Evolutionary conservation across 2,797 vertebrate genomes (phyloP).

Genomic region (Muraenolepis orangiensis): DNA sequence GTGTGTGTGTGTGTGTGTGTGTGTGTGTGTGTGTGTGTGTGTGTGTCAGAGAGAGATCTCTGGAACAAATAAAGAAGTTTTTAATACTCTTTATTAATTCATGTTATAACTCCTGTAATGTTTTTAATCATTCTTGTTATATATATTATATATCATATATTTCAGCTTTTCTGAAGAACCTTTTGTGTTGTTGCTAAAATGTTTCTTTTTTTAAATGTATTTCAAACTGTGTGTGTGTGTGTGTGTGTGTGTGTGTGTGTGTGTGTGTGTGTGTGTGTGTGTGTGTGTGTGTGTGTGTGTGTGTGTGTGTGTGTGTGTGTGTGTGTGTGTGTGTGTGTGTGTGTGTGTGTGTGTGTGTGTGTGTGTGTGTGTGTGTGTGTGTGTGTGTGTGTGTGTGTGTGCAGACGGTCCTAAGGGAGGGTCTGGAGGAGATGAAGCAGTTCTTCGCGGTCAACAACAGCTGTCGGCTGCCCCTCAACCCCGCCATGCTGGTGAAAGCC

Average conservation of each 20-base stretch:
- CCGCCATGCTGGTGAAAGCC: slow-evolving; percentile 85
- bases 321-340: slow-evolving; percentile 2
- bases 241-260: slow-evolving; percentile 8
- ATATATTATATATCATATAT: too few relatives aligned
- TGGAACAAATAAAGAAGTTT: too few relatives aligned
- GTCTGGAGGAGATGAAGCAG: slow-evolving; percentile 85
- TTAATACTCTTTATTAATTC: too few relatives aligned
- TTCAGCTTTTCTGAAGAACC: too few relatives aligned
- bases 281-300: neutral
- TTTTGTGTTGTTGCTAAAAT: too few relatives aligned
- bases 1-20: slow-evolving; percentile 6
- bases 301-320: slow-evolving; percentile 54
- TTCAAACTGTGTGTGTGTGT: slow-evolving; percentile 65
- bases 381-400: slow-evolving; percentile 29
- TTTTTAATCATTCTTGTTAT: too few relatives aligned
- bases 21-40: slow-evolving; percentile 10
- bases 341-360: slow-evolving; percentile 55
- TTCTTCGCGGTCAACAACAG: slow-evolving; percentile 85
- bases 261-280: slow-evolving; percentile 9
- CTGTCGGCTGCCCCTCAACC: slow-evolving; percentile 90
- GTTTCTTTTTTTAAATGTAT: too few relatives aligned
- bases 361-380: slow-evolving; percentile 9
- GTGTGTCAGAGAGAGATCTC: neutral
- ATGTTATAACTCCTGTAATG: too few relatives aligned
- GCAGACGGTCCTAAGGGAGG: slow-evolving; percentile 82